Evolutionary conservation across 2,113 vertebrate genomes (phyloP), one percentile per base, ranked within the genome.

Genomic region (Anolis carolinensis): DNA sequence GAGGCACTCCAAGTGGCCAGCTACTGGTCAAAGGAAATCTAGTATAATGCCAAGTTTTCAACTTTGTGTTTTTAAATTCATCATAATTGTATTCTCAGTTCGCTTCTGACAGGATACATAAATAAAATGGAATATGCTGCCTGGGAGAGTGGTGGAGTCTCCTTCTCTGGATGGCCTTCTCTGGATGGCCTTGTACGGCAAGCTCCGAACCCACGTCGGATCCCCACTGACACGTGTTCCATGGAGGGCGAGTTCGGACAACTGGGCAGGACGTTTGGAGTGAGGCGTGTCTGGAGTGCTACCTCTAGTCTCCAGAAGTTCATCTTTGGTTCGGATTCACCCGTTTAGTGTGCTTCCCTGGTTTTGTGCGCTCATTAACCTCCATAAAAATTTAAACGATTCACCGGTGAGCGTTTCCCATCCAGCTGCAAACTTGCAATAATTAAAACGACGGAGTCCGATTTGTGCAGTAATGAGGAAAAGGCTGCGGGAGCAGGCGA

Each of bases 361-460:
- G 91, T 92, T 86, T 81, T 75, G 62, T 27, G 5, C 63, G 72
- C 71, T 93, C 89, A 94, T 94, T 94, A 91, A 93, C 79, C 87
- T 93, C 81, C 9, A 79, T 80, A 71, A 92, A 81, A 32, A 32
- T 67, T n/a, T 55, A 63, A 82, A 87, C 82, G 74, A 91, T 92
- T 87, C 87, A 72, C 75, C n/a, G 10, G 85, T 76, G 70, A 86
- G 18, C 67, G 27, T 65, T 85, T 48, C 87, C 89, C 89, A 94
- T 16, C 79, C 76, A 50, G 62, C 82, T 86, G 89, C 86, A 91
- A 91, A 84, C 87, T 91, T 85, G 76, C 76, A 79, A 90, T 88
- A 91, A 93, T 94, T 89, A 90, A 91, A 91, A 81, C 65, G 13
- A 81, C 88, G 83, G 89, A 83, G 73, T 78, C 76, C 75, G 85